Evolutionary conservation across 2,113 vertebrate species (phyloP), one percentile per base, ranked within the genome.

Genomic region (Solea solea): DNA sequence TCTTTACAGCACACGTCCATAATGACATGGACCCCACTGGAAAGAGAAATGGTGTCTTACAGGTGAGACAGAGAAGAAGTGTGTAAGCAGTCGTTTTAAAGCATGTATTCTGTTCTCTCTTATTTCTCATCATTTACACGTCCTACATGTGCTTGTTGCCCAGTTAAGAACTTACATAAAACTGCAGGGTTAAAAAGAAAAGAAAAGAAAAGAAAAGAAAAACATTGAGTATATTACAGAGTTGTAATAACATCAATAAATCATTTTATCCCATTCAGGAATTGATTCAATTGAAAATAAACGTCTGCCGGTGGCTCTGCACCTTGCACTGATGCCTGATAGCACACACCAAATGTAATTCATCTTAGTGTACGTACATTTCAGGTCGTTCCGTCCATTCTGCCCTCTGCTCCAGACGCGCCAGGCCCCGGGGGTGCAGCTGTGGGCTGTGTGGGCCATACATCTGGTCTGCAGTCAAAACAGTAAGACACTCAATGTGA

Each of bases 361-460:
- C 34, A 34, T 34, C 5, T 34, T 70, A 44, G 15, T 66, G 9
- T 65, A 3, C 8, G 2, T 14, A 48, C 13, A 3, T 76, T 84
- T 59, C 82, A 97, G 96, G 87, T 97, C 96, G 0, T 97, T 98
- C 83, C 94, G 93, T 84, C 96, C 97, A 0, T 97, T 98, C 89
- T 95, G 94, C 78, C 94, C 94, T 6, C 91, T 98, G 8, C 95
- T 98, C 81, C 92, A 95, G 69, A 94, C 95, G 56, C 93, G 91
- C 75, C 94, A 95, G 84, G 95, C 96, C n/a, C 89, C 96, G 1
- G 97, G 96, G 58, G 96, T 98, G 49, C 97, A 98, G 91, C 92
- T 98, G 15, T 98, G 97, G 96, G 96, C 96, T 69, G 96, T 96
- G 64, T 98, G 97, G 97, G 97, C 96, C 60, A 95, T 98, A 91